Conservation (phyloP, 2,888 invertebrate species). For the Apotomis turbidana region DNA sequence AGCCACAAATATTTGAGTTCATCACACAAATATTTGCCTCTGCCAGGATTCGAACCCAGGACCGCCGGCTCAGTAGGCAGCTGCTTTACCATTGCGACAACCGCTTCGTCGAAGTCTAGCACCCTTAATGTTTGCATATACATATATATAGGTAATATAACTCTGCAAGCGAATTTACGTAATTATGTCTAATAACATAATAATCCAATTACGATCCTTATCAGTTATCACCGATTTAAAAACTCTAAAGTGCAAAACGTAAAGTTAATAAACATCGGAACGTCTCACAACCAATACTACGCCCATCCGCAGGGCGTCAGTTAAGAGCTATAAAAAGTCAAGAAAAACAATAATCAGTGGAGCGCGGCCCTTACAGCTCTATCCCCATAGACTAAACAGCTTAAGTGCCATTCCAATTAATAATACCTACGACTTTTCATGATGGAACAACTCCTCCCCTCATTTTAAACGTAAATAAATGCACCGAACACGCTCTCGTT, state of each 20-base stretch:
- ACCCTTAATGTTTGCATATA: no score
- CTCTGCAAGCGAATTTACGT: neutral
- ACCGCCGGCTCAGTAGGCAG: no score
- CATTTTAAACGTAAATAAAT: slow-evolving; percentile 42
- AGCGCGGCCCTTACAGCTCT: slow-evolving; percentile 53
- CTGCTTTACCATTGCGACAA: no score
- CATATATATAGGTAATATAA: no score
- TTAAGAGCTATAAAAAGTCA: slow-evolving; percentile 66
- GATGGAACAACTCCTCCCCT: slow-evolving; percentile 21
- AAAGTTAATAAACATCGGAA: slow-evolving; percentile 13
- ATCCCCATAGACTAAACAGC: slow-evolving; percentile 43
- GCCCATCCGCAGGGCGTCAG: slow-evolving; percentile 32
- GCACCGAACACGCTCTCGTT: slow-evolving; percentile 37
- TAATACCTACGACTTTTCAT: neutral
- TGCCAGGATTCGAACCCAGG: no score
- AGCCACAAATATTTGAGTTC: no score
- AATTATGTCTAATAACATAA: neutral
- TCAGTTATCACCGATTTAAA: neutral
- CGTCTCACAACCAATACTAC: slow-evolving; percentile 43
- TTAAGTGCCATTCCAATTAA: slow-evolving; percentile 23
- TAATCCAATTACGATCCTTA: neutral
- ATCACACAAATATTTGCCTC: no score
- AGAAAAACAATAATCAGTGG: slow-evolving; percentile 75
- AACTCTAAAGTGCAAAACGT: slow-evolving; percentile 8
- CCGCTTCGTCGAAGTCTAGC: no score